Evolutionary conservation across 2,797 vertebrate genomes (phyloP), one percentile per base, ranked within the genome.

Genomic region (Amniataba percoides): DNA sequence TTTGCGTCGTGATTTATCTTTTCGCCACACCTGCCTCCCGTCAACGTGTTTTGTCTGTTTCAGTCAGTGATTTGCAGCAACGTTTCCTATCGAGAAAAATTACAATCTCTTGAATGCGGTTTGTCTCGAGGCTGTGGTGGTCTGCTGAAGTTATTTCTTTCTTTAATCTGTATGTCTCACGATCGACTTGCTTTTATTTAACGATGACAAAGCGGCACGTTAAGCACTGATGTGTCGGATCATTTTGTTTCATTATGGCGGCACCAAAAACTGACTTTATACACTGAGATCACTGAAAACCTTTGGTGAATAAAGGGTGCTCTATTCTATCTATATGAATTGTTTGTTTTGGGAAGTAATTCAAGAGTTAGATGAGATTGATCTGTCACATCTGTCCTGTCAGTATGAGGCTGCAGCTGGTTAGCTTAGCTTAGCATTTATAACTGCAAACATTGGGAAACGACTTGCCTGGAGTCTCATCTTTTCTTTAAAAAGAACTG

Each of bases 381-480:
- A 52, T 9, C 43, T 69, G 2, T 66, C 12, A 31, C 5, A 31
- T 31, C 2, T 36, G 10, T 53, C 12, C 0, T 12, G n/a, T 56
- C 2, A 68, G 2, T 34, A 57, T 57, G 5, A 27, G 31, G 7
- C 46, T 36, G 21, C 2, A 4, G 34, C 19, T 2, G 2, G 18
- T 39, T 40, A 63, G 19, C 31, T 51, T 55, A 45, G 42, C 27
- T 40, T 66, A 53, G 48, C 63, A 31, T 45, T 45, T 25, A 68
- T 45, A 42, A 46, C 40, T 7, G 13, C 4, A 45, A 15, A 40
- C 34, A 21, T 31, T 7, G 21, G 23, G 23, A 53, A 27, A 25
- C 16, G 1, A 15, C 53, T 19, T 34, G 16, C 53, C 27, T 39
- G 9, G n/a, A 65, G n/a, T 36, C 34, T 65, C 1, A 6, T 31